Base-by-base conservation (phyloP, 2,888 invertebrate genomes). In the Synergus gifuensis region DNA sequence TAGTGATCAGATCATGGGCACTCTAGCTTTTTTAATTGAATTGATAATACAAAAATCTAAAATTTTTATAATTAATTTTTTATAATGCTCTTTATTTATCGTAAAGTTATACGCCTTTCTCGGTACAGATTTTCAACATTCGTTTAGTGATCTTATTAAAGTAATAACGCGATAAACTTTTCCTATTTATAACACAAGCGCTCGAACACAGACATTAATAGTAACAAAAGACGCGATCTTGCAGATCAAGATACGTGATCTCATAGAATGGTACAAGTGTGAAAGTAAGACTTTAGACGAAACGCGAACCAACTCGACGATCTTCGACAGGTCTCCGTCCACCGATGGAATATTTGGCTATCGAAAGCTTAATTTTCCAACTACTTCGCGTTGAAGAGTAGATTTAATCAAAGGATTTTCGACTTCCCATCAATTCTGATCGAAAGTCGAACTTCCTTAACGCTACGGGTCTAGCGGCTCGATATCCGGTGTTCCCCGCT, bases 401-500 rank as follows among this genome's bases (percentile, higher is more conserved):
- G 22, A 60, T 54, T 54, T 1, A 22, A 11, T 40, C 54, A n/a
- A 16, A 11, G 36, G 16, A 16, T 73, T 16, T 18, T 82, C 81
- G 78, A 81, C 69, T 62, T 78, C 40, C 28, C 62, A 44, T 81
- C 63, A 73, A 9, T 28, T 66, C 11, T 80, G 58, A 81, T 58
- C 76, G 66, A 62, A 78, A 76, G 54, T 77, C 67, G 82, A 82
- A 69, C 58, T 54, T 60, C 49, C 60, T 66, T n/a, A 82, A 73
- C 64, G 83, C 67, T 86, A 87, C 77, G 85, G 82, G 79, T 96
- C 96, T 92, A 96, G 94, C 91, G 95, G 94, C 90, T 96, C 96
- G 92, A 95, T 94, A 93, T 97, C 96, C 88, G 98, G 97, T 89
- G 95, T 95, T 93, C 97, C 98, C 92, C 97, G 96, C 94, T 97